These are phyloP conservation scores for Noctua comes DNA, from an alignment of 2,888 invertebrate genomes.

Conservation along the genomic window DNA sequence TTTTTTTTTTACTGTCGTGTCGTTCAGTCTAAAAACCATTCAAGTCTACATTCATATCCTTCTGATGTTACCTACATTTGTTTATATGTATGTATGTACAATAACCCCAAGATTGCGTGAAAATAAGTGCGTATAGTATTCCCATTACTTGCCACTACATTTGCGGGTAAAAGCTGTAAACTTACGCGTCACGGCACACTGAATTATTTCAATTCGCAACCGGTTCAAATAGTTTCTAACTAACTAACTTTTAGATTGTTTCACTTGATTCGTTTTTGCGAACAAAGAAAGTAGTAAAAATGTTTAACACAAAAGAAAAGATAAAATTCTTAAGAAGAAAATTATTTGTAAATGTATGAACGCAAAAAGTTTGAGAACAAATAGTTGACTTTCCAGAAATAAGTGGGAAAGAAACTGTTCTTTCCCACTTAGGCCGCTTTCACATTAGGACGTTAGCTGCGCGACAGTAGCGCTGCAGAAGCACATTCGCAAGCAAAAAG, in stretches of 20 bases:
- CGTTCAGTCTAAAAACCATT: too few relatives aligned
- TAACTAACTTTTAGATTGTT: slow-evolving; percentile 81
- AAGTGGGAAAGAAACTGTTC: not conserved
- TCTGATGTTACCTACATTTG: not conserved
- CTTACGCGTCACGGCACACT: slow-evolving; percentile 77
- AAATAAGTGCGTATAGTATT: slow-evolving; percentile 71
- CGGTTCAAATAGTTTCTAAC: slow-evolving; percentile 81
- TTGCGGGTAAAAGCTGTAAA: slow-evolving; percentile 78
- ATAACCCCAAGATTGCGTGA: slow-evolving; percentile 61
- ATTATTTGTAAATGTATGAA: slow-evolving; percentile 23
- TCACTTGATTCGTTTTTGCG: slow-evolving; percentile 77
- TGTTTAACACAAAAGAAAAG: slow-evolving; percentile 33
- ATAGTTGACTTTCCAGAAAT: not conserved
- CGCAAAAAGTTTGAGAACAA: not conserved
- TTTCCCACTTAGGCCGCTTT: too few relatives aligned
- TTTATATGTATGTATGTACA: too few relatives aligned
- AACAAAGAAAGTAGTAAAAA: slow-evolving; percentile 59
- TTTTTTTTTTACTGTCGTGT: too few relatives aligned
- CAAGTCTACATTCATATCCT: not conserved
- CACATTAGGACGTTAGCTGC: too few relatives aligned
- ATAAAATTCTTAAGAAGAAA: slow-evolving; percentile 36
- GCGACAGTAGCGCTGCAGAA: too few relatives aligned
- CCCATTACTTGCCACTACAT: slow-evolving; percentile 70
- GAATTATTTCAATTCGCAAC: slow-evolving; percentile 86
- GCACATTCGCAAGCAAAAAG: too few relatives aligned